Conservation (phyloP, 1,140 invertebrate species). For the Formica exsecta region DNA sequence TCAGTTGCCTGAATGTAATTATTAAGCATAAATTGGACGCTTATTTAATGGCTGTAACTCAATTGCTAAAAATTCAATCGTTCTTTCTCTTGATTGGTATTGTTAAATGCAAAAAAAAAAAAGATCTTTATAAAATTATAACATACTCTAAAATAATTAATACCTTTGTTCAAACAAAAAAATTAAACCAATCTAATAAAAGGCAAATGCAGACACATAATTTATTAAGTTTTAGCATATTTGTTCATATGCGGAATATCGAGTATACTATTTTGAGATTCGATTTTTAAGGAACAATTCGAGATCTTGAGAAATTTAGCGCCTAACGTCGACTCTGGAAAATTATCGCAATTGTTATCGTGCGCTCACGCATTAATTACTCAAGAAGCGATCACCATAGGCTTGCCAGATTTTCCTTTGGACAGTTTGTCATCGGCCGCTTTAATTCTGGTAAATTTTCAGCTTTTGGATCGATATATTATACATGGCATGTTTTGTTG, state of each 20-base stretch:
- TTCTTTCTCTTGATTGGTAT: not conserved
- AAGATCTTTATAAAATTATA: not conserved
- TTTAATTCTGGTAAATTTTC: conserved; percentile 90
- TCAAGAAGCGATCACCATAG: conserved; percentile 89
- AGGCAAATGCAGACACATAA: not conserved
- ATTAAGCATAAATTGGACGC: conserved; percentile 18
- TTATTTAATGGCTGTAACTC: conserved; percentile 21
- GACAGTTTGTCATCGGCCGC: conserved; percentile 92
- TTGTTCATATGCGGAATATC: not conserved
- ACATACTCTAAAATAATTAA: not conserved
- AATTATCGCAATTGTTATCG: conserved; percentile 91
- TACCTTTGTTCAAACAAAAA: not conserved
- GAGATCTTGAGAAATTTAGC: conserved; percentile 86
- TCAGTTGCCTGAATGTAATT: not conserved
- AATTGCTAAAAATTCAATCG: not conserved
- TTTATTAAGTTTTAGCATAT: not conserved
- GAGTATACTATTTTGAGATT: not conserved
- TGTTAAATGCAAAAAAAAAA: not conserved
- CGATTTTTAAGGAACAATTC: conserved; percentile 87
- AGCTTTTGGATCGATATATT: not conserved
- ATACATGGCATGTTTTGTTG: not conserved
- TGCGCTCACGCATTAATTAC: conserved; percentile 92
- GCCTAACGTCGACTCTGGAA: conserved; percentile 87
- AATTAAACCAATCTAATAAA: not conserved
- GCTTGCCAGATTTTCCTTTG: conserved; percentile 96